These are phyloP conservation scores for Electrona antarctica DNA, from an alignment of 2,113 vertebrate species.

Conservation along the genomic window DNA sequence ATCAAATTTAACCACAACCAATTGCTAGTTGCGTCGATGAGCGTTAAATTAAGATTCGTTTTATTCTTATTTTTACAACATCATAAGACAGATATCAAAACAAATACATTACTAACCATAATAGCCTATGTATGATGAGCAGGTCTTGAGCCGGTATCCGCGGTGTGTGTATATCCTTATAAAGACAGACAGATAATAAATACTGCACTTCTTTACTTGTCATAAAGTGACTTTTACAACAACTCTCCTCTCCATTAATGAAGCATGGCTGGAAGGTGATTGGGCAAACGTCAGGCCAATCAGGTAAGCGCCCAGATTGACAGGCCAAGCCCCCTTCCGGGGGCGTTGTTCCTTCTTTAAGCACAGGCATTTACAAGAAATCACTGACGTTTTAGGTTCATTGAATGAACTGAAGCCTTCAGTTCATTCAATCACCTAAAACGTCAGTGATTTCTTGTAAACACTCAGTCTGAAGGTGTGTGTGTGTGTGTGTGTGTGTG, in stretches of 20 bases:
- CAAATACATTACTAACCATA: constrained; percentile 41
- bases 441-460: too few species aligned
- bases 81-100: too few species aligned
- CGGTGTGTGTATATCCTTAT: constrained; percentile 6
- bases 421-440: too few species aligned
- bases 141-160: constrained; percentile 8
- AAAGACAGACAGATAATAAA: constrained; percentile 10
- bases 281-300: constrained; percentile 62
- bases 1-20: too few species aligned
- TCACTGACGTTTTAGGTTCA: constrained; percentile 42
- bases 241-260: constrained; percentile 54
- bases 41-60: too few species aligned
- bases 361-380: constrained; percentile 86
- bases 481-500: too few species aligned
- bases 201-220: constrained; percentile 2
- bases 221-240: constrained; percentile 5
- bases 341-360: constrained; percentile 77
- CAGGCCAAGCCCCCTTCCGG: constrained; percentile 38
- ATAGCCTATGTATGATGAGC: background rate
- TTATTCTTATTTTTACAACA: too few species aligned
- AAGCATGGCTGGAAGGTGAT: constrained; percentile 25
- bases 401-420: too few species aligned
- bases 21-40: too few species aligned
- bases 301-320: background rate
- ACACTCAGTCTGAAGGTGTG: too few species aligned